These are phyloP conservation scores for Lithobates pipiens DNA, from an alignment of 2,797 vertebrate species.

Conservation along the genomic window DNA sequence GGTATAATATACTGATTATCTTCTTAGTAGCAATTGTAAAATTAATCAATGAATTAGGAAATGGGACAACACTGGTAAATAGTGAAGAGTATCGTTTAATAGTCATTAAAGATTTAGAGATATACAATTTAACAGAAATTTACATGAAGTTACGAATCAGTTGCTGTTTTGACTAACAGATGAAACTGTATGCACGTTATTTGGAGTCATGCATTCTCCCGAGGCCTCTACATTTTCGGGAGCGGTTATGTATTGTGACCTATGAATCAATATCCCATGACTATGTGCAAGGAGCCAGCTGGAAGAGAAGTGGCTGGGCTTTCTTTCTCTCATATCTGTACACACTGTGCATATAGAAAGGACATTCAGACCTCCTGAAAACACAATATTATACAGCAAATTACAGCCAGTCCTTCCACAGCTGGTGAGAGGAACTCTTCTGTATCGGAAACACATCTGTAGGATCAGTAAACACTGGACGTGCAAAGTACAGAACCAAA, in stretches of 20 bases:
- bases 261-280: slow-evolving; percentile 62
- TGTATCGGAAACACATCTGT: neutral
- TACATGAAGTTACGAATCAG: neutral
- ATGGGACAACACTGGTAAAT: no score
- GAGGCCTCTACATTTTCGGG: slow-evolving; percentile 34
- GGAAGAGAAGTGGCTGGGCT: slow-evolving; percentile 20
- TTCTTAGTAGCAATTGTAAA: no score
- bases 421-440: neutral
- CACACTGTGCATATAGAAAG: neutral
- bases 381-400: slow-evolving; percentile 4
- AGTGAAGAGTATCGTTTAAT: no score
- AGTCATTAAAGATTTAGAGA: no score
- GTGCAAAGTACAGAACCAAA: no score
- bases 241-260: slow-evolving; percentile 50
- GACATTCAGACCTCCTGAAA: neutral
- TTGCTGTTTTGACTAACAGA: slow-evolving; percentile 26
- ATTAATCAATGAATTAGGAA: no score
- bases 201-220: slow-evolving; percentile 14
- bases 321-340: slow-evolving; percentile 30
- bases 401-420: neutral
- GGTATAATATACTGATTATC: no score
- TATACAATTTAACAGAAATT: no score
- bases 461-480: neutral
- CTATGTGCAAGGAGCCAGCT: slow-evolving; percentile 38
- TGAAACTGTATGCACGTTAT: slow-evolving; percentile 14